Conservation (phyloP, 2,888 invertebrate species). For the Trissolcus brochymenae region DNA sequence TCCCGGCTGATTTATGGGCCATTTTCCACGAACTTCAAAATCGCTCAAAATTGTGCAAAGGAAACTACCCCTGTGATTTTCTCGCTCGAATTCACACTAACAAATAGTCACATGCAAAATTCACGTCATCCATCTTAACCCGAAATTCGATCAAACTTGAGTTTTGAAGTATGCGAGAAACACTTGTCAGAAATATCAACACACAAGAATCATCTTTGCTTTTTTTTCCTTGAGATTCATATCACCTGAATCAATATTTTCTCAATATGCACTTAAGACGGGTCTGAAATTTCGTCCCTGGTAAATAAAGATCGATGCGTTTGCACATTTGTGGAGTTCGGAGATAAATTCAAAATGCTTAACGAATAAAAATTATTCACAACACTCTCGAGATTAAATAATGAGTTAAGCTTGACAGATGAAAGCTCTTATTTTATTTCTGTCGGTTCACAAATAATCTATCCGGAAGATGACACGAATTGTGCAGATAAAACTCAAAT, state of each 20-base stretch:
- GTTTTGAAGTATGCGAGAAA: too few species aligned
- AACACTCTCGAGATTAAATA: too few species aligned
- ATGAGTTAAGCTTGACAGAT: too few species aligned
- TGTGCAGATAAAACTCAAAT: conserved; percentile 4
- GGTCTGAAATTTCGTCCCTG: not conserved
- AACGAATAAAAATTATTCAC: too few species aligned
- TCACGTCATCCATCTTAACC: not conserved
- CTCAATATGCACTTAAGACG: conserved; percentile 1
- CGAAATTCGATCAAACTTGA: too few species aligned
- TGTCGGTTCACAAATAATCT: too few species aligned
- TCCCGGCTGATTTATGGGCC: conserved; percentile 25
- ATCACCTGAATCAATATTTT: conserved; percentile 4
- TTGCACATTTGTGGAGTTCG: not conserved
- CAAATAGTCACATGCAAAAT: not conserved
- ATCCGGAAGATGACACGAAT: too few species aligned
- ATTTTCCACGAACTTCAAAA: conserved; percentile 10
- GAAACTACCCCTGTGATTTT: conserved; percentile 8
- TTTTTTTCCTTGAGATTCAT: not conserved
- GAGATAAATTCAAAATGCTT: too few species aligned
- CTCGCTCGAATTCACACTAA: not conserved
- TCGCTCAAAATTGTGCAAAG: conserved; percentile 3
- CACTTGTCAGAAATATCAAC: too few species aligned
- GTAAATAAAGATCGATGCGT: conserved; percentile 6
- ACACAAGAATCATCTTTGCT: too few species aligned
- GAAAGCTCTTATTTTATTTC: too few species aligned